Evolutionary conservation across 2,888 invertebrate species (phyloP).

Genomic region (Ichneumoninae sp.): DNA sequence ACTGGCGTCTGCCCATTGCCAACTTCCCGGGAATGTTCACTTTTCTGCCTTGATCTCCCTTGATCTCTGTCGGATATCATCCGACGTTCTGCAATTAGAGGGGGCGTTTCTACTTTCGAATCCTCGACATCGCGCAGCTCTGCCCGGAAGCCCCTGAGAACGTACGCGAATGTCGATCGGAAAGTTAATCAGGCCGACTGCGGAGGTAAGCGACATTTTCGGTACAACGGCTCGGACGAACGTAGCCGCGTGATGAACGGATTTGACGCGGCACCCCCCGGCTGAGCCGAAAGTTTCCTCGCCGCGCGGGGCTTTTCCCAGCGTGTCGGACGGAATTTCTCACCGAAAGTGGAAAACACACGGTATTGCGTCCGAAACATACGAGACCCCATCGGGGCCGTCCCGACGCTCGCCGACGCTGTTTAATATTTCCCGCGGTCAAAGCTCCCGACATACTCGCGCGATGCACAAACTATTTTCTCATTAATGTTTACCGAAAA

Average conservation of each 20-base stretch:
- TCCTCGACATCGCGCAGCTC: neutral
- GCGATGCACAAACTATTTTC: no score
- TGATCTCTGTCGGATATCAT: neutral
- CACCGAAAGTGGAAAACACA: conserved; percentile 15
- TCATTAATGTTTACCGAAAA: no score
- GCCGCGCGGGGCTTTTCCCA: neutral
- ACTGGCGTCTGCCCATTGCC: neutral
- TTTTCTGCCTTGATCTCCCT: neutral
- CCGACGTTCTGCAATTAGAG: neutral
- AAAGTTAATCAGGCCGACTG: conserved; percentile 23
- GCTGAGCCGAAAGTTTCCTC: conserved; percentile 44
- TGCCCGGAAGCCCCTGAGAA: neutral
- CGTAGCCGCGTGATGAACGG: conserved; percentile 38
- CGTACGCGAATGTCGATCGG: conserved; percentile 10
- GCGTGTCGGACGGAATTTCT: neutral
- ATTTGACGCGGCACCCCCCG: conserved; percentile 48
- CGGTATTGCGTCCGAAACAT: neutral
- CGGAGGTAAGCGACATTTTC: neutral
- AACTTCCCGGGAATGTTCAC: conserved; percentile 34
- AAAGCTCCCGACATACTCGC: neutral
- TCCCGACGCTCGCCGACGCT: neutral
- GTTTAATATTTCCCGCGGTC: conserved; percentile 23
- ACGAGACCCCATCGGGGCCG: neutral
- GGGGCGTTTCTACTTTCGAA: neutral
- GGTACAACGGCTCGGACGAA: neutral